These are phyloP conservation scores for Drosophila hamatofila DNA, from an alignment of 2,888 invertebrate genomes.

Conservation along the genomic window DNA sequence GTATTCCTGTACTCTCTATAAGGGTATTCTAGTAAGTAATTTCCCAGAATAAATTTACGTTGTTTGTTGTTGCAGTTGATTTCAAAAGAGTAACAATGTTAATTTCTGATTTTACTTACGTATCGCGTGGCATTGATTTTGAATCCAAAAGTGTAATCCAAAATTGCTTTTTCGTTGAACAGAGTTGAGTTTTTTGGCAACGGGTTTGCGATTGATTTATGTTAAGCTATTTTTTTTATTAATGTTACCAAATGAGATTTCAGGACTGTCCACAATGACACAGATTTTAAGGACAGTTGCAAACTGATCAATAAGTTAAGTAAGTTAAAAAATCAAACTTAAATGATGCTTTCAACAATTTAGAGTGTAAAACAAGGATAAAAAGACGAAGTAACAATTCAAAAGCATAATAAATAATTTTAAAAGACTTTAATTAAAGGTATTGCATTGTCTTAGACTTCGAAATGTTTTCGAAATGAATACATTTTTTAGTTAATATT, in stretches of 20 bases:
- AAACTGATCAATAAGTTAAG: conserved; percentile 1
- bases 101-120: conserved; percentile 48
- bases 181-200: conserved; percentile 24
- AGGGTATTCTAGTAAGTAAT: not conserved
- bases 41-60: no score
- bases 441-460: conserved; percentile 51
- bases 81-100: no score
- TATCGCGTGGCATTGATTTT: conserved; percentile 40
- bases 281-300: conserved; percentile 11
- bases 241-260: not conserved
- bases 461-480: conserved; percentile 11
- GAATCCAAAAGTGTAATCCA: conserved; percentile 39
- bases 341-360: conserved; percentile 47
- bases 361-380: not conserved
- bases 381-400: conserved; percentile 27
- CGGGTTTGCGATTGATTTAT: conserved; percentile 22
- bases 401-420: conserved; percentile 15
- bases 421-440: conserved; percentile 20
- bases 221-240: conserved; percentile 13
- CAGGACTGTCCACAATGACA: conserved; percentile 7
- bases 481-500: not conserved
- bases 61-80: not conserved
- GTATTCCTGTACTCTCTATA: not conserved
- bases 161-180: conserved; percentile 16
- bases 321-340: conserved; percentile 24